These are phyloP conservation scores for Rhabdophis nuchalis DNA, from an alignment of 2,797 vertebrate species.

Conservation along the genomic window DNA sequence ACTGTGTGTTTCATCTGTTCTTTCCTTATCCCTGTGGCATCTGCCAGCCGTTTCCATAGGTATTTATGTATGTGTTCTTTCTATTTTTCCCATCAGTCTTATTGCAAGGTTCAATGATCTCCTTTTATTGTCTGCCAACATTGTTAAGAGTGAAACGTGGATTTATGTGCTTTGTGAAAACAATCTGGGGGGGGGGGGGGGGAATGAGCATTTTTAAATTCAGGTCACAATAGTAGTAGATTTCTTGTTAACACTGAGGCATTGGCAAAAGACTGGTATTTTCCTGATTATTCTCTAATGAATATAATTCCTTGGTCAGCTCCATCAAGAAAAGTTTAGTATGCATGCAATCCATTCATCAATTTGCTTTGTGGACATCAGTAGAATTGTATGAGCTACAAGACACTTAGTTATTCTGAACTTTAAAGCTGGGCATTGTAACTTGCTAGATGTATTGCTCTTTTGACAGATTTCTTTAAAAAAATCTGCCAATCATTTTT, in stretches of 20 bases:
- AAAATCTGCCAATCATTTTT: background rate
- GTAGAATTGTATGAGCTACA: background rate
- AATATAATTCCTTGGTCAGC: background rate
- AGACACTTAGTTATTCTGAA: background rate
- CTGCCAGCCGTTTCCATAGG: background rate
- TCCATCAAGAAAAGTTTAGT: background rate
- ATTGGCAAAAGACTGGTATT: background rate
- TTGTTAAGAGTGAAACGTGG: background rate
- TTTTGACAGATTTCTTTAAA: background rate
- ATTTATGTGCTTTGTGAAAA: accelerated
- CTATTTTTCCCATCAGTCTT: background rate
- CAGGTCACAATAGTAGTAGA: background rate
- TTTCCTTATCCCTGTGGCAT: background rate
- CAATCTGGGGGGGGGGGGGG: background rate
- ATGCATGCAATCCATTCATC: background rate
- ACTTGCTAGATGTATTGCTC: background rate
- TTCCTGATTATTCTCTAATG: background rate
- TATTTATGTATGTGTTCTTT: background rate
- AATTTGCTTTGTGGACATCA: background rate
- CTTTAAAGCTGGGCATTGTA: background rate
- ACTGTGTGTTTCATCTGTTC: background rate
- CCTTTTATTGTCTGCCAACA: background rate
- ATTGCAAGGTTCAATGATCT: background rate
- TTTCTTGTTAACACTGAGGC: background rate
- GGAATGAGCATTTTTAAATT: background rate